These are phyloP conservation scores for Drosophila pruinosa DNA, from an alignment of 1,140 invertebrate genomes.

Conservation along the genomic window DNA sequence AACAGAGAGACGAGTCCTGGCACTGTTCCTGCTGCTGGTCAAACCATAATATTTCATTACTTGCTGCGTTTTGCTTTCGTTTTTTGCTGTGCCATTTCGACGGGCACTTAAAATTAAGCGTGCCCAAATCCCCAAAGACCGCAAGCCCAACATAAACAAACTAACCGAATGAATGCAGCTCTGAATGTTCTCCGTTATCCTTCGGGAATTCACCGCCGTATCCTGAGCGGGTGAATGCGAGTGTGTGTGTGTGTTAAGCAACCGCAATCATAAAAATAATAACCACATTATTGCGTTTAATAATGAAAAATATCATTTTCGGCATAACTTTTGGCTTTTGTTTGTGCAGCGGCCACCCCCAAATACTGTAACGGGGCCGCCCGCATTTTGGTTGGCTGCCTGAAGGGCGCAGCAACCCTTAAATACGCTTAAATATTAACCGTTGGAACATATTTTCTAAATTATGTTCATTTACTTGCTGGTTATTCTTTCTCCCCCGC, in stretches of 20 bases:
- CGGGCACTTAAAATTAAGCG: slow-evolving; percentile 82
- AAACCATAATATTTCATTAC: slow-evolving; percentile 76
- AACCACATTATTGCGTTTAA: slow-evolving; percentile 82
- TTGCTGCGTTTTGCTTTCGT: slow-evolving; percentile 41
- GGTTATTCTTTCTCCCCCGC: slow-evolving; percentile 15
- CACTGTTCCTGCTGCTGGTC: slow-evolving; percentile 27
- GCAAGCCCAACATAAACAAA: slow-evolving; percentile 80
- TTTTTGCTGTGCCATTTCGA: slow-evolving; percentile 57
- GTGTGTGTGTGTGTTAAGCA: slow-evolving; percentile 21
- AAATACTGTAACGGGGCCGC: slow-evolving; percentile 22
- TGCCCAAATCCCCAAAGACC: slow-evolving; percentile 80
- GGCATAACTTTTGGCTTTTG: slow-evolving; percentile 78
- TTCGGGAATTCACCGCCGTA: background rate
- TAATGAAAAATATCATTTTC: slow-evolving; percentile 82
- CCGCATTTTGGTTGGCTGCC: slow-evolving; percentile 71
- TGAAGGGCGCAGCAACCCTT: slow-evolving; percentile 60
- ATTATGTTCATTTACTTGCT: slow-evolving; percentile 70
- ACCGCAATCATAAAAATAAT: slow-evolving; percentile 81
- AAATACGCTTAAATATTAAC: slow-evolving; percentile 60
- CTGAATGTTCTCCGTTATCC: slow-evolving; percentile 18
- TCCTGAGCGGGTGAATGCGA: background rate
- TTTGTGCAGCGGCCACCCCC: slow-evolving; percentile 44
- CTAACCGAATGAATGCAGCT: slow-evolving; percentile 77
- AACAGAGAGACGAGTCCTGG: slow-evolving; percentile 24
- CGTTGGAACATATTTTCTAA: slow-evolving; percentile 72